Base-by-base conservation (phyloP, 1,140 invertebrate genomes). In the Ceratina japonica region DNA sequence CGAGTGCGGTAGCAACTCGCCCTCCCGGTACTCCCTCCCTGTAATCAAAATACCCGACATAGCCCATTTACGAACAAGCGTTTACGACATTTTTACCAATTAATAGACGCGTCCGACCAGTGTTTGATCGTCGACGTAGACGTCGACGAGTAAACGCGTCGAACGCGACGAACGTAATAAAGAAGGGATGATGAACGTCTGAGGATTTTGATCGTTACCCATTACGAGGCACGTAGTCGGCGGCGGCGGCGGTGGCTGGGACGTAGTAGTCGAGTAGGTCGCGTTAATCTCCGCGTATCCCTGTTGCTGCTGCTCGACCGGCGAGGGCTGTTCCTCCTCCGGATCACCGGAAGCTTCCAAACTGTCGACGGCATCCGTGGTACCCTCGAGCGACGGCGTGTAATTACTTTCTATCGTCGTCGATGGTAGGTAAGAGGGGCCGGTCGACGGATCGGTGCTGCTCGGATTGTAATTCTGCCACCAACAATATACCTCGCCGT, bases 401-500 rank as follows among this genome's bases (percentile, higher is more conserved):
- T 78, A 84, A 84, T 89, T 87, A 74, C 85, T 88, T 81, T 88
- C 86, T 63, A 86, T 77, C 75, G 84, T 86, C 59, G 81, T 87
- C 80, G 86, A 81, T 72, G 72, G 82, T 31, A 81, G 78, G 49
- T 75, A 90, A 51, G 91, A 89, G 68, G 88, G 87, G 75, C 90
- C 90, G 71, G 89, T 85, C 56, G 87, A 89, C 12, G 89, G 75
- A 49, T 87, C 83, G 76, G 83, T 31, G 27, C 27, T 82, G 74
- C 82, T 89, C 18, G 79, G 79, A 87, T 92, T 93, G 90, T 94
- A 95, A 88, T 94, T 93, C 87, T 95, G 94, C 95, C 95, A 96
- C 94, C 95, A 96, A 89, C 95, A 96, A 90, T 95, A 96, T 91
- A 96, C 94, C 87, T 95, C 95, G 13, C 95, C 95, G 78, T 95